These are phyloP conservation scores for Chaenogobius annularis DNA, from an alignment of 2,113 vertebrate genomes.

Conservation along the genomic window DNA sequence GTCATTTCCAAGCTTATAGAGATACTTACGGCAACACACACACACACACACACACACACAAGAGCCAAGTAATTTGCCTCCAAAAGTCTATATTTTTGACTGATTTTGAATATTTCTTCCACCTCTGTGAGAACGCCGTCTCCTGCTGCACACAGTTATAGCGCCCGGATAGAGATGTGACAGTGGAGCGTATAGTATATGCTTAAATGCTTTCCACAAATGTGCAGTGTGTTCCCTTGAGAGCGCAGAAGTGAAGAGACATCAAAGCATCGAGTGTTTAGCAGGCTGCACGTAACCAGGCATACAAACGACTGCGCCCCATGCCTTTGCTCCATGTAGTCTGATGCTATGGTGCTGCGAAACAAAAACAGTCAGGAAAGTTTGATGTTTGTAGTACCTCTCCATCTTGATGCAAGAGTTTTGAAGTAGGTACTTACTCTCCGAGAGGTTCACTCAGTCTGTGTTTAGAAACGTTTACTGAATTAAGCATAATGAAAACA, in stretches of 20 bases:
- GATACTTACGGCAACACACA: neutral
- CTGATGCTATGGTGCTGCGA: constrained; percentile 16
- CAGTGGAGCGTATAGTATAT: constrained; percentile 4
- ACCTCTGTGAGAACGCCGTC: neutral
- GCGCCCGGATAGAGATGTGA: constrained; percentile 15
- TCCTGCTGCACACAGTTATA: constrained; percentile 8
- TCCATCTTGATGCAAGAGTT: constrained; percentile 50
- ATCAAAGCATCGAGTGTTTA: constrained; percentile 39
- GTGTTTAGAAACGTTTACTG: neutral
- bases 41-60: neutral
- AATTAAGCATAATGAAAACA: neutral
- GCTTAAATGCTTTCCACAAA: constrained; percentile 35
- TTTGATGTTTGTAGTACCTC: constrained; percentile 52
- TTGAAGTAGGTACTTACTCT: constrained; percentile 53
- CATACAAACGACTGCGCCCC: constrained; percentile 34
- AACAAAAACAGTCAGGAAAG: constrained; percentile 32
- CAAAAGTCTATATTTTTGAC: neutral
- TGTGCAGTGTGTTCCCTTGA: constrained; percentile 34
- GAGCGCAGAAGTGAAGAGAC: constrained; percentile 23
- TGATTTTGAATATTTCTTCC: neutral
- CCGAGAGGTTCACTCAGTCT: constrained; percentile 46
- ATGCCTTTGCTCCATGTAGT: constrained; percentile 23
- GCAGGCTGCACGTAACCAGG: constrained; percentile 40
- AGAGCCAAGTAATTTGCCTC: neutral
- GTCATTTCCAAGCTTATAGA: neutral